These are phyloP conservation scores for Ophraella communa DNA, from an alignment of 2,888 invertebrate species.

Conservation along the genomic window DNA sequence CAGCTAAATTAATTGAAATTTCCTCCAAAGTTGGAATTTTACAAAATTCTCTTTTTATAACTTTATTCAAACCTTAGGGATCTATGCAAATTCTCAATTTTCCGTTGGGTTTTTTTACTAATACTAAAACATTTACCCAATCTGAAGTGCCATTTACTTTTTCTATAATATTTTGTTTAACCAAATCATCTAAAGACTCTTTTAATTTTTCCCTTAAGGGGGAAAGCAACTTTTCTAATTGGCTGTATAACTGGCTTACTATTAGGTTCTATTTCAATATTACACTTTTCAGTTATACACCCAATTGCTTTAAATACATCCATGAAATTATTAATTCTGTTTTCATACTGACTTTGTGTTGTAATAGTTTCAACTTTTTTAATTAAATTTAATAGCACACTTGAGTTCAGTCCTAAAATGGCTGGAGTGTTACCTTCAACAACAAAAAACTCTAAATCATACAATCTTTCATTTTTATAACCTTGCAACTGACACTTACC, in stretches of 20 bases:
- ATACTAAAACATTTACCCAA: constrained; percentile 43
- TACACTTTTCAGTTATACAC: constrained; percentile 35
- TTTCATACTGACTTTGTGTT: neutral
- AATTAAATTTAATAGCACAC: constrained; percentile 17
- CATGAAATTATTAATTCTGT: neutral
- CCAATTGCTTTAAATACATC: constrained; percentile 38
- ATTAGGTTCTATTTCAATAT: constrained; percentile 38
- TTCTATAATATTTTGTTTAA: constrained; percentile 30
- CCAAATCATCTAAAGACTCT: constrained; percentile 29
- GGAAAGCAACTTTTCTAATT: neutral
- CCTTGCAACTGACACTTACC: constrained; percentile 25
- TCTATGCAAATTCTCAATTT: constrained; percentile 35
- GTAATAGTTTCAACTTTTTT: constrained; percentile 17
- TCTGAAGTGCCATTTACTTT: constrained; percentile 28
- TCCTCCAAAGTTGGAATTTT: constrained; percentile 35
- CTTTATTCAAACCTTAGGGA: constrained; percentile 34
- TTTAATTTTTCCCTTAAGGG: constrained; percentile 22
- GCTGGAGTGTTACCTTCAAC: constrained; percentile 13
- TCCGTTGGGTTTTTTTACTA: constrained; percentile 26
- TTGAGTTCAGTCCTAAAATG: constrained; percentile 14
- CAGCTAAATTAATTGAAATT: constrained; percentile 27
- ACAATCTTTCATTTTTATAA: constrained; percentile 9
- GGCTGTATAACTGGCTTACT: constrained; percentile 22
- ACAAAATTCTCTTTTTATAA: constrained; percentile 30
- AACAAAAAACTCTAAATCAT: constrained; percentile 25